Conservation (phyloP, 2,888 invertebrate species). For the Dyspetes luteomarginatus region DNA sequence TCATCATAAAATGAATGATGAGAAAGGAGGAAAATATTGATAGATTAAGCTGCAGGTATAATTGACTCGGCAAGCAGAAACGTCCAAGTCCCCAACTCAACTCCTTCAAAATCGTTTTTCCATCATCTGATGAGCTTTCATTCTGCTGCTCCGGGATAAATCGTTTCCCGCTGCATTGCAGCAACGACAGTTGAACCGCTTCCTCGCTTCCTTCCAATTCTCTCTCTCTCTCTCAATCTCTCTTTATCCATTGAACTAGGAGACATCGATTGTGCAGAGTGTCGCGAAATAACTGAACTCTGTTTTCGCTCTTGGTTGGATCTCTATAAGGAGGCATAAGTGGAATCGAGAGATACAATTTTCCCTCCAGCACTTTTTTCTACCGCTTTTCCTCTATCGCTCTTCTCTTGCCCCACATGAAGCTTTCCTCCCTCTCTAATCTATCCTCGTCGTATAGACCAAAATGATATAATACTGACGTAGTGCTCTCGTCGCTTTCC, state of each 20-base stretch:
- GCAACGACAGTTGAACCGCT: neutral
- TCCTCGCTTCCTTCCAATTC: neutral
- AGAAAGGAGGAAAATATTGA: neutral
- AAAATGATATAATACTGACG: conserved; percentile 29
- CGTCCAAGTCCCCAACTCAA: neutral
- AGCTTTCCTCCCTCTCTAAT: conserved; percentile 25
- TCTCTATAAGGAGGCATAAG: conserved; percentile 3
- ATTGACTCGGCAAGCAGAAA: neutral
- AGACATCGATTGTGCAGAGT: conserved; percentile 51
- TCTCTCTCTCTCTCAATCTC: neutral
- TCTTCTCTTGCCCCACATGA: conserved; percentile 33
- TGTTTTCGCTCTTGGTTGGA: conserved; percentile 21
- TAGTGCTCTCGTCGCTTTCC: conserved; percentile 18
- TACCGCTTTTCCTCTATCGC: conserved; percentile 2
- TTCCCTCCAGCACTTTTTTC: conserved; percentile 1
- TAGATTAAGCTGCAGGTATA: neutral
- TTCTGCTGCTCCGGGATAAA: neutral
- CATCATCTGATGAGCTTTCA: neutral
- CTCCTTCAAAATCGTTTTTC: neutral
- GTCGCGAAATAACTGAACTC: conserved; percentile 54
- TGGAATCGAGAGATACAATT: conserved; percentile 19
- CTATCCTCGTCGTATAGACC: conserved; percentile 13
- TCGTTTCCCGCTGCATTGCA: conserved; percentile 13
- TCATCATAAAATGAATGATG: neutral
- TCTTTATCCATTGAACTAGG: conserved; percentile 32